A percentile compares a stretch with the other conserved stretches of the same genome.
Evolutionary conservation across 2,888 invertebrate genomes (phyloP).

Genomic region (Actias luna): DNA sequence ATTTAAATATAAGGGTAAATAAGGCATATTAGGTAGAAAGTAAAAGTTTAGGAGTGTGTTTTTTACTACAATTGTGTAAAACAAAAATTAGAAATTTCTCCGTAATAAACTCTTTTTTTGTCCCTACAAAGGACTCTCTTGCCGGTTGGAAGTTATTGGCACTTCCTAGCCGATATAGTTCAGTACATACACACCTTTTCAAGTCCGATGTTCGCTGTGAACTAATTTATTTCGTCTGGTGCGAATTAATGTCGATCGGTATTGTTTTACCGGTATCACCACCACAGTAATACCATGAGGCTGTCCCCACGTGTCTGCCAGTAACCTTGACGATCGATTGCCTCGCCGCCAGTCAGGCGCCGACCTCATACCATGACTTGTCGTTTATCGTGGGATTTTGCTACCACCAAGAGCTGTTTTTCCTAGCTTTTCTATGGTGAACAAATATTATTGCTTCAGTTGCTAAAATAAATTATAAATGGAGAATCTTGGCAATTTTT

Average conservation of each 20-base stretch:
- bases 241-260: neutral
- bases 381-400: constrained; percentile 46
- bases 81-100: too few relatives aligned
- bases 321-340: constrained; percentile 78
- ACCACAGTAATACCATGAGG: constrained; percentile 3
- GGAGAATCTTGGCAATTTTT: neutral
- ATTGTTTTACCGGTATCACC: constrained; percentile 25
- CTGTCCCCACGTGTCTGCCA: constrained; percentile 49
- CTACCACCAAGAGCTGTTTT: constrained; percentile 23
- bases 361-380: constrained; percentile 58
- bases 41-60: too few relatives aligned
- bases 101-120: too few relatives aligned
- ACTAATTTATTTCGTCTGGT: neutral
- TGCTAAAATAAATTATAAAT: neutral
- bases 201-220: too few relatives aligned
- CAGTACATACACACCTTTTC: too few relatives aligned
- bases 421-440: neutral
- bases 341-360: constrained; percentile 54
- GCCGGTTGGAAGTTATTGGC: too few relatives aligned
- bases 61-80: too few relatives aligned
- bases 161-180: too few relatives aligned
- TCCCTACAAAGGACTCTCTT: too few relatives aligned
- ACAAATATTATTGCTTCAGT: neutral
- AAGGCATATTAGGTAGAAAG: too few relatives aligned
- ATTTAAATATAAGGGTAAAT: too few relatives aligned